Base-by-base conservation (phyloP, 2,113 vertebrate species). In the Manacus vitellinus region DNA sequence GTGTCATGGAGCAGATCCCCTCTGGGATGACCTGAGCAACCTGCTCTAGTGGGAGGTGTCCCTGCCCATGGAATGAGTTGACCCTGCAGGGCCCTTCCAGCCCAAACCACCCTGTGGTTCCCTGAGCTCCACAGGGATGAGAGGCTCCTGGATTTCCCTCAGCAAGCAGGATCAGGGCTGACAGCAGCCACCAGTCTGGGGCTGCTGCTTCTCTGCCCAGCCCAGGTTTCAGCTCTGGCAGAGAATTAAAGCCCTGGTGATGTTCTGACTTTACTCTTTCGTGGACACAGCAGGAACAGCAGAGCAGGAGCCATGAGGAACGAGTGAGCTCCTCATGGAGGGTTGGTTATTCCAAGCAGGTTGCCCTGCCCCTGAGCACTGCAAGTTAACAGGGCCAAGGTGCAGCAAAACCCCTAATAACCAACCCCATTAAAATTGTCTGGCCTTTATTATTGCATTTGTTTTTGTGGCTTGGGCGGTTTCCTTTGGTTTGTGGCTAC, bases 401-500 rank as follows among this genome's bases (percentile, higher is more conserved):
- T 80, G 73, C 70, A 92, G 68, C 52, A 82, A 72, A 92, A 24
- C 41, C 71, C 27, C 73, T 58, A 46, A 82, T 23, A 85, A 83
- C 30, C 71, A 85, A 23, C 27, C 47, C 33, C 33, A 61, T 51
- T 85, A 46, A 58, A 82, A 75, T n/a, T 25, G 31, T 43, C 82
- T 74, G 75, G 41, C 11, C 31, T 92, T 83, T 41, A 54, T 55
- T 75, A 10, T 86, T 83, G 37, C 58, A 58, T 93, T 92, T 92
- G 46, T 58, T 81, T 54, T 63, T 94, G 94, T 0, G 47, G 83
- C 43, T 85, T 89, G 61, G 84, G 80, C 89, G 47, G 44, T 68
- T 95, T 78, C 84, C 80, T 91, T 87, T 91, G 89, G 91, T 87
- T 92, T 95, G 86, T 67, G 86, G 92, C 71, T 94, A 28, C 61